Conservation (phyloP, 2,113 vertebrate species). For the Rafetus swinhoei region DNA sequence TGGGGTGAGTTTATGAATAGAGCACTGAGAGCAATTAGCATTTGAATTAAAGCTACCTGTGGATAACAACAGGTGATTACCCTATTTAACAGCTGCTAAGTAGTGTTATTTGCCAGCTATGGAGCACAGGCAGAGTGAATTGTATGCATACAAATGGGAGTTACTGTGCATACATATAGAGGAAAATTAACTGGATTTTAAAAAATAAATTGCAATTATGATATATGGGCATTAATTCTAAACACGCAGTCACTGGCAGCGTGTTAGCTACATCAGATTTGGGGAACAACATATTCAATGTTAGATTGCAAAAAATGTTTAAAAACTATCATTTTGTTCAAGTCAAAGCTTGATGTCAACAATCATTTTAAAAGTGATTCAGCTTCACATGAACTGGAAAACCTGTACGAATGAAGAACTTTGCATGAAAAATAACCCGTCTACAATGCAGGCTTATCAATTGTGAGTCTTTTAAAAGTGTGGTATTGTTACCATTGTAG, state of each 20-base stretch:
- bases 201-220: slow-evolving; percentile 5
- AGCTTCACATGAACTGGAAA: slow-evolving; percentile 25
- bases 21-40: slow-evolving; percentile 76
- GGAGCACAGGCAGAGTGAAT: slow-evolving; percentile 52
- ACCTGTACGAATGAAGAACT: slow-evolving; percentile 9
- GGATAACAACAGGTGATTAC: slow-evolving; percentile 77
- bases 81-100: slow-evolving; percentile 79
- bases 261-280: not conserved
- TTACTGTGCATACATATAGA: slow-evolving; percentile 34
- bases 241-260: not conserved
- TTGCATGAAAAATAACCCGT: not conserved
- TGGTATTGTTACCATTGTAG: fast-evolving
- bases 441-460: slow-evolving; percentile 10
- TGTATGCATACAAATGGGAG: slow-evolving; percentile 56
- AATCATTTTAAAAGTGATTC: slow-evolving; percentile 20
- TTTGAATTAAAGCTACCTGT: slow-evolving; percentile 78
- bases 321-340: not conserved
- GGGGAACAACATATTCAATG: not conserved
- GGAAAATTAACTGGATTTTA: slow-evolving; percentile 50
- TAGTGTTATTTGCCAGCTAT: slow-evolving; percentile 66
- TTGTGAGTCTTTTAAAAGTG: not conserved
- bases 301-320: too few relatives aligned
- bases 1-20: slow-evolving; percentile 64
- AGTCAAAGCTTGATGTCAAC: not conserved
- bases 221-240: not conserved